phyloP scores from a whole-genome alignment of 2,888 invertebrate genomes.

The Pandemis heparana region DNA sequence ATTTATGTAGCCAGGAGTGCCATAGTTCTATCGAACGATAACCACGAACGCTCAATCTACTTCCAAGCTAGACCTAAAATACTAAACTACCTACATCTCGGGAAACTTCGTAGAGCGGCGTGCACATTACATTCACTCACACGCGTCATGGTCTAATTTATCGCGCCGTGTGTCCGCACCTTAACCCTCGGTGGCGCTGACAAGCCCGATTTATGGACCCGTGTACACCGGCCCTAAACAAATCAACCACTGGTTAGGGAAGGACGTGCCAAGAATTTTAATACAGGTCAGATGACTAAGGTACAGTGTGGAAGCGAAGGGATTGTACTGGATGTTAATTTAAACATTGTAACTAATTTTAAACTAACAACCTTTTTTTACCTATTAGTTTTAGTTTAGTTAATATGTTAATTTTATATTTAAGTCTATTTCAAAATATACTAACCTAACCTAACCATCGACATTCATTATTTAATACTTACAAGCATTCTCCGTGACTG shows the following conservation, averaged over 20 bases:
- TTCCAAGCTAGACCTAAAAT: neutral
- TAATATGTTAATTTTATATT: no score
- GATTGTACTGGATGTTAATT: slow-evolving; percentile 15
- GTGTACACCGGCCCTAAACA: slow-evolving; percentile 56
- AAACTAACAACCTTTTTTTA: no score
- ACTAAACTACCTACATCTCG: slow-evolving; percentile 1
- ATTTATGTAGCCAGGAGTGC: no score
- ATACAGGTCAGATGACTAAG: slow-evolving; percentile 41
- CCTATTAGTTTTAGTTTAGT: no score
- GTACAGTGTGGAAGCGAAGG: slow-evolving; percentile 22
- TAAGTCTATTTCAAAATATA: no score
- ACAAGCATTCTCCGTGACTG: no score
- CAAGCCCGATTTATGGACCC: slow-evolving; percentile 68
- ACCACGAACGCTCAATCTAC: neutral
- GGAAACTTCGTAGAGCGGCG: neutral
- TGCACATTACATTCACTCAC: slow-evolving; percentile 64
- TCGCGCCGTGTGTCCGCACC: slow-evolving; percentile 70
- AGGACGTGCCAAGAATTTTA: slow-evolving; percentile 47
- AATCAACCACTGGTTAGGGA: slow-evolving; percentile 50
- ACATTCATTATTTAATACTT: no score
- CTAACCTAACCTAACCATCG: no score
- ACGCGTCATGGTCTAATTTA: slow-evolving; percentile 62
- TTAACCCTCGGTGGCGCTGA: slow-evolving; percentile 70
- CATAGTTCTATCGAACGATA: no score
- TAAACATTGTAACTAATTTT: no score